Base-by-base conservation (phyloP, 2,113 vertebrate species). In the Rhegmatorhina hoffmannsi region DNA sequence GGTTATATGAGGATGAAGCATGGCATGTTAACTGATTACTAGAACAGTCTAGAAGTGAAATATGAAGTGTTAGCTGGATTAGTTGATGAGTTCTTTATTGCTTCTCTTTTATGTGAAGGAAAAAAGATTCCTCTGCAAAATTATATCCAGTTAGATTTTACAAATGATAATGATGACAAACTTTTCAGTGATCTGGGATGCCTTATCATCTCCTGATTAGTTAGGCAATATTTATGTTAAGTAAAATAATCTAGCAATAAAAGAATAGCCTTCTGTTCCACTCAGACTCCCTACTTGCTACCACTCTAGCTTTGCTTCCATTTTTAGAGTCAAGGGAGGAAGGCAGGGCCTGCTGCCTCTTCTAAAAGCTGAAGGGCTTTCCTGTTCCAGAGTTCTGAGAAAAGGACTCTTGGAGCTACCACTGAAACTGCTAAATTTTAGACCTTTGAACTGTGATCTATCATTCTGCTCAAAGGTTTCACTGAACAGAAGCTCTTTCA, bases 1-100 rank as follows among this genome's bases (percentile, higher is more conserved):
- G 40, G 33, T 84, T 86, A 88, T 33, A 24, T 47, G 76, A 92
- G 55, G 43, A 84, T 90, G 83, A 88, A 90, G 25, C 43, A 50
- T 5, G 25, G 43, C 53, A 69, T 60, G 62, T 40, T 53, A 93
- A 90, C 36, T 78, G 87, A 93, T 92, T 95, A 79, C 62, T 74
- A 77, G 53, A 92, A 50, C 3, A 49, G 67, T 33, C 46, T 67
- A 63, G 20, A 72, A 93, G n/a, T 80, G 79, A 94, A 92, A 93
- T 55, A 84, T 47, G 63, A 73, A 92, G 72, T 76, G 59, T 68
- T 90, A 95, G 55, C 72, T 92, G 83, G 72, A 93, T 92, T 94
- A 93, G 55, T 80, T 90, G 88, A 88, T 91, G 85, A 93, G 67
- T 80, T 84, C 55, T 93, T 94, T 74, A 93, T 88, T 84, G 73